Evolutionary conservation across 2,888 invertebrate genomes (phyloP).

Genomic region (Horisme vitalbata): DNA sequence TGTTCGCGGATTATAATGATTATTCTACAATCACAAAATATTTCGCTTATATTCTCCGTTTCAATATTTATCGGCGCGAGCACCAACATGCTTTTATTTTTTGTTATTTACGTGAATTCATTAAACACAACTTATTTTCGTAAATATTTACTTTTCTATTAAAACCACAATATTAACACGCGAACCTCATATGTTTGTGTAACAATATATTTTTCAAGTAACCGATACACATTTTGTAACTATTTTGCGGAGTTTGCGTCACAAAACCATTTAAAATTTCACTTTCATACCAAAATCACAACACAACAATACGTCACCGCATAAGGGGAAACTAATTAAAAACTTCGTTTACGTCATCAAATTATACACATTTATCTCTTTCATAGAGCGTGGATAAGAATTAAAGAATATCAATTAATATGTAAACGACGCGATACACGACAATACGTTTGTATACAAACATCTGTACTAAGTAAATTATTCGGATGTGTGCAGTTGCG

Average conservation of each 20-base stretch:
- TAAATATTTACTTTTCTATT: neutral
- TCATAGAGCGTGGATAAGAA: no score
- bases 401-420: no score
- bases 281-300: neutral
- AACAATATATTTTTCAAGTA: no score
- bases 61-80: neutral
- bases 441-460: slow-evolving; percentile 3
- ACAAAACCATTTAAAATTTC: neutral
- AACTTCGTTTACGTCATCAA: no score
- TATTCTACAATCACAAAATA: no score
- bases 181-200: neutral
- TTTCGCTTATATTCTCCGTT: no score
- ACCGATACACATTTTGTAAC: neutral
- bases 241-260: neutral
- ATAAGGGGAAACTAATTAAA: no score
- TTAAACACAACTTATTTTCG: neutral
- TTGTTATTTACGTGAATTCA: neutral
- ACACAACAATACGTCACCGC: slow-evolving; percentile 1
- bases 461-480: neutral
- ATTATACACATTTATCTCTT: no score
- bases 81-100: no score
- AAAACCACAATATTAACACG: neutral
- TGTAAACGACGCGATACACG: no score
- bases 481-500: slow-evolving; percentile 13
- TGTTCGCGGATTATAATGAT: no score